A percentile compares a stretch with the other conserved stretches of the same genome.
Conservation (phyloP, 2,888 invertebrate genomes). For the Gnatocerus cornutus region DNA sequence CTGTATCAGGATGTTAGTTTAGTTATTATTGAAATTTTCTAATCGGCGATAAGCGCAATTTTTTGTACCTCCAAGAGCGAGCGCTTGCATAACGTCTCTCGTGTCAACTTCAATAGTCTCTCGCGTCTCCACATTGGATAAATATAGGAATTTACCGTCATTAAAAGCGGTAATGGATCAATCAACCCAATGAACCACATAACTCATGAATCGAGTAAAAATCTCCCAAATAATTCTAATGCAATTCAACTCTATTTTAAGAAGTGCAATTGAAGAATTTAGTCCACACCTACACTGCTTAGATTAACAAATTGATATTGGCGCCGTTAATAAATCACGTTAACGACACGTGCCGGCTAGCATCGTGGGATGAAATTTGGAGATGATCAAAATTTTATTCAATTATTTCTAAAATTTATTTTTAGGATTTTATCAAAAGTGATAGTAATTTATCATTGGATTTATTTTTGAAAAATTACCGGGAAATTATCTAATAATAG, state of each 20-base stretch:
- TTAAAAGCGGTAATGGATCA: conserved; percentile 39
- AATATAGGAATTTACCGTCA: conserved; percentile 32
- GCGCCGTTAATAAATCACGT: conserved; percentile 33
- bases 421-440: too few relatives aligned
- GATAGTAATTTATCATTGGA: too few relatives aligned
- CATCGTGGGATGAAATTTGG: too few relatives aligned
- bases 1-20: not conserved
- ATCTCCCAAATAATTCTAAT: conserved; percentile 25
- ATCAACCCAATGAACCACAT: conserved; percentile 30
- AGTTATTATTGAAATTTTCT: too few relatives aligned
- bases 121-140: conserved; percentile 17
- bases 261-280: conserved; percentile 31
- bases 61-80: too few relatives aligned
- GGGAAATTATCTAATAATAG: too few relatives aligned
- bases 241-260: conserved; percentile 21
- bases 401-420: too few relatives aligned
- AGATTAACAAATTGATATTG: conserved; percentile 30
- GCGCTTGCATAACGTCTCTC: conserved; percentile 22
- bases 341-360: conserved; percentile 13
- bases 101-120: conserved; percentile 30
- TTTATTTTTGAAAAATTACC: too few relatives aligned
- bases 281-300: conserved; percentile 16
- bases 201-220: conserved; percentile 9
- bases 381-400: too few relatives aligned
- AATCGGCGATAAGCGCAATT: too few relatives aligned